A percentile compares a stretch with the other conserved stretches of the same genome.
Evolutionary conservation across 1,140 invertebrate genomes (phyloP).

Genomic region (Physella acuta): DNA sequence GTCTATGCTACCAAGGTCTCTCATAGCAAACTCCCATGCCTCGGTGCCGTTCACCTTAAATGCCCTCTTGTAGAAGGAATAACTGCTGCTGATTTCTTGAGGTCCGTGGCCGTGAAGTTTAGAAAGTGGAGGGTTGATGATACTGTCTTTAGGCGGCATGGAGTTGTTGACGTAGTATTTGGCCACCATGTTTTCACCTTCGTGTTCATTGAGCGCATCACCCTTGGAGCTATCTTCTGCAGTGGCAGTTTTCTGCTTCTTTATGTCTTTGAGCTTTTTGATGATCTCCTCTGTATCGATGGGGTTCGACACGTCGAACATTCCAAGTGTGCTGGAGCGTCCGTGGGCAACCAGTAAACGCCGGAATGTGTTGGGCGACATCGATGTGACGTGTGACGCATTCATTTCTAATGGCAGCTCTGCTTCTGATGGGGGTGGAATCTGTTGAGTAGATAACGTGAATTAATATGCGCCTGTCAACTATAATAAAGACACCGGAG

Average conservation of each 20-base stretch:
- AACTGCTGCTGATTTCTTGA: background rate
- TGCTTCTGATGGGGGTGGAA: too few species aligned
- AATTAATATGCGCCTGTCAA: background rate
- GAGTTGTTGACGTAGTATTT: background rate
- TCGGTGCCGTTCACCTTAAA: slow-evolving; percentile 47
- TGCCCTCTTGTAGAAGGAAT: slow-evolving; percentile 24
- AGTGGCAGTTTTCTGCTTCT: background rate
- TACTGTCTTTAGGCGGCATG: background rate
- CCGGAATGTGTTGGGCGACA: slow-evolving; percentile 21
- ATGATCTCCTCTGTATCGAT: slow-evolving; percentile 5
- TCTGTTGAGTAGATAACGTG: too few species aligned
- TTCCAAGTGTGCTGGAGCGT: background rate
- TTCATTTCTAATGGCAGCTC: slow-evolving; percentile 21
- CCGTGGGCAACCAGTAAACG: slow-evolving; percentile 16
- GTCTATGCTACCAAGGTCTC: slow-evolving; percentile 47
- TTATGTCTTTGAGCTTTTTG: background rate
- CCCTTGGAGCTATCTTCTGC: background rate
- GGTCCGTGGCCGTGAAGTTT: background rate
- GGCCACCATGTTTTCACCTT: background rate
- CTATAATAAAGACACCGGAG: background rate
- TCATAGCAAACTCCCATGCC: slow-evolving; percentile 49
- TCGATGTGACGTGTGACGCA: background rate
- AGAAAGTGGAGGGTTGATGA: slow-evolving; percentile 17
- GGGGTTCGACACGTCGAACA: background rate
- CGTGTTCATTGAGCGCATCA: background rate